A percentile compares a stretch with the other conserved stretches of the same genome.
Evolutionary conservation across 1,140 invertebrate species (phyloP).

Genomic region (Brachionus paranguensis): DNA sequence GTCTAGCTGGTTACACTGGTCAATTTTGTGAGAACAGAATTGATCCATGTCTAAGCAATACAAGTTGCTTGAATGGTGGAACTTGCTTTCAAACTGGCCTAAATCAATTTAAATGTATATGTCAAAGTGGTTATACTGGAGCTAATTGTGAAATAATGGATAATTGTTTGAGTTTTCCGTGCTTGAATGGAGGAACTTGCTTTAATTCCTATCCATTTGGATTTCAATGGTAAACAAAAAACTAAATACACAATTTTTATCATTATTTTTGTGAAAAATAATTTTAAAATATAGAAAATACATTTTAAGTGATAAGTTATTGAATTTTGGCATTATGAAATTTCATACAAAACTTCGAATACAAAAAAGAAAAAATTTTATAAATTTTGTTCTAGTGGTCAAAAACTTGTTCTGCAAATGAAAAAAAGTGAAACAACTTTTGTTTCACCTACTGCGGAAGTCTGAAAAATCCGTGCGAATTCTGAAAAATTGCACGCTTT

Average conservation of each 20-base stretch:
- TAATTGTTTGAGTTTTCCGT: slow-evolving; percentile 32
- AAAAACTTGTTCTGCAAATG: no score
- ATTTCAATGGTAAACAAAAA: slow-evolving; percentile 12
- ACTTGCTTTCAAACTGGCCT: neutral
- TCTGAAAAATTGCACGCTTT: no score
- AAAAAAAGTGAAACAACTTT: no score
- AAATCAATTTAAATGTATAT: slow-evolving; percentile 27
- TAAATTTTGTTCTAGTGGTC: no score
- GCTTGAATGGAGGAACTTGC: slow-evolving; percentile 39
- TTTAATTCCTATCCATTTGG: neutral
- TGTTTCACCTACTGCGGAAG: no score
- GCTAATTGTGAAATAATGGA: slow-evolving; percentile 4
- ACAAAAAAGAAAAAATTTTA: no score
- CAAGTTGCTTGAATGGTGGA: slow-evolving; percentile 39
- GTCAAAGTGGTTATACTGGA: slow-evolving; percentile 19
- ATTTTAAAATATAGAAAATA: no score
- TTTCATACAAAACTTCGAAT: no score
- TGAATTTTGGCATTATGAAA: no score
- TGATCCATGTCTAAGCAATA: slow-evolving; percentile 63
- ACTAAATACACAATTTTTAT: neutral
- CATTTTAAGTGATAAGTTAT: no score
- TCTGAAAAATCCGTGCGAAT: no score
- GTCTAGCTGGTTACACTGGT: slow-evolving; percentile 64
- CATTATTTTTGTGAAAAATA: neutral
- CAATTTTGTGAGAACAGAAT: slow-evolving; percentile 73